Percentiles rank a stretch among this genome's conserved stretches.
phyloP scores from a whole-genome alignment of 2,113 vertebrate genomes.

The Platycercus adscitus region DNA sequence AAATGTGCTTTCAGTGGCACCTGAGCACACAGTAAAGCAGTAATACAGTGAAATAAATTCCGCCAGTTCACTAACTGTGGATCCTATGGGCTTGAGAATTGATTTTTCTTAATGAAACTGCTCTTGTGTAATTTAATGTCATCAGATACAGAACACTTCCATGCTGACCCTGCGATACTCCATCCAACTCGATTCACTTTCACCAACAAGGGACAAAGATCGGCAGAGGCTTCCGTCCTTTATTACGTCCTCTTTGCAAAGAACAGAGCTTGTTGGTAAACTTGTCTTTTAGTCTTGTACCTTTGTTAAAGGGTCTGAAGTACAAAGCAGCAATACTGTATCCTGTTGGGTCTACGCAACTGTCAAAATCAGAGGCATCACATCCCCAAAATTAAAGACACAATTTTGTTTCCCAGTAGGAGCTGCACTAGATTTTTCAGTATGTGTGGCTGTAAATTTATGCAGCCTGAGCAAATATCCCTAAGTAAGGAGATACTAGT shows the following conservation, averaged over 20 bases:
- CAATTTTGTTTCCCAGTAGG: background rate
- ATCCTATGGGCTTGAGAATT: background rate
- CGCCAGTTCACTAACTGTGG: background rate
- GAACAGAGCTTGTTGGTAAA: slow-evolving; percentile 80
- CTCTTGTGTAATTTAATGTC: background rate
- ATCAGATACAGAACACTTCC: slow-evolving; percentile 86
- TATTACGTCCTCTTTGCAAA: slow-evolving; percentile 14
- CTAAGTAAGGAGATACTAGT: background rate
- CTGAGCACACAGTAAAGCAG: background rate
- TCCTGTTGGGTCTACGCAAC: background rate
- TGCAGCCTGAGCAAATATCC: background rate
- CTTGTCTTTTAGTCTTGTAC: background rate
- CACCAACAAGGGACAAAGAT: slow-evolving; percentile 8
- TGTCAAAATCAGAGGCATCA: background rate
- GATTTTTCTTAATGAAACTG: background rate
- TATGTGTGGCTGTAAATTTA: background rate
- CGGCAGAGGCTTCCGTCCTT: slow-evolving; percentile 71
- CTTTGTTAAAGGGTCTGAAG: background rate
- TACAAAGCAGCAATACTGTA: background rate
- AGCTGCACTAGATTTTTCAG: background rate
- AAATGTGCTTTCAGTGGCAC: background rate
- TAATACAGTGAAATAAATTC: background rate
- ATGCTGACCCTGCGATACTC: slow-evolving; percentile 75
- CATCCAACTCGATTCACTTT: slow-evolving; percentile 78
- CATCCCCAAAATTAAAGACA: background rate